These are phyloP conservation scores for Smutsia temminckii DNA, from an alignment of 2,797 vertebrate genomes.

Conservation along the genomic window DNA sequence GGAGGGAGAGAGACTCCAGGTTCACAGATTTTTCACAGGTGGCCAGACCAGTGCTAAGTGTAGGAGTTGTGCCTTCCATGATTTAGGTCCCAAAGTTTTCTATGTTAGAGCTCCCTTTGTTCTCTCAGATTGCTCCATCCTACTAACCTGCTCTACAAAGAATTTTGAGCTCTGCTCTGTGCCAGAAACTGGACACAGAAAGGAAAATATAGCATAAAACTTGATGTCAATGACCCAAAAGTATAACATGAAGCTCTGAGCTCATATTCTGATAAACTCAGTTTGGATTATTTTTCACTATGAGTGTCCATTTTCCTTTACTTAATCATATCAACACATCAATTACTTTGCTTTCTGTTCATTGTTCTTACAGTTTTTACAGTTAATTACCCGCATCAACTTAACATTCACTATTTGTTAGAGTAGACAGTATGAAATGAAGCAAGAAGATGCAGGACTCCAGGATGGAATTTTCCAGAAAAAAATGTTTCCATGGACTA, in stretches of 20 bases:
- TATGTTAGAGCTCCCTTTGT: background rate
- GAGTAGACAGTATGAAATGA: background rate
- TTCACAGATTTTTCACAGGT: background rate
- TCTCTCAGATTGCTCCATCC: background rate
- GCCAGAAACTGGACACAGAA: background rate
- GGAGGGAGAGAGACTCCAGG: background rate
- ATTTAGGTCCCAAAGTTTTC: background rate
- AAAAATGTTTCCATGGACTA: background rate
- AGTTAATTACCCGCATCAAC: background rate
- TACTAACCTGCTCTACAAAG: background rate
- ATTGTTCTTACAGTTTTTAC: background rate
- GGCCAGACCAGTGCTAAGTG: background rate
- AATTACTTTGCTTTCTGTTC: background rate
- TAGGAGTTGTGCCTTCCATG: background rate
- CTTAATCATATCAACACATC: background rate
- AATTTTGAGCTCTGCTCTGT: background rate
- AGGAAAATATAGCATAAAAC: background rate
- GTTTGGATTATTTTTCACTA: background rate
- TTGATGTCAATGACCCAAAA: background rate
- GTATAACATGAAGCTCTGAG: background rate
- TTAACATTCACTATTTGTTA: background rate
- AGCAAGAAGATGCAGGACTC: background rate
- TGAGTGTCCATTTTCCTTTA: background rate
- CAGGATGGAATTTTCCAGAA: background rate
- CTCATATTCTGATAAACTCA: background rate